These are phyloP conservation scores for Aspiorhynchus laticeps DNA, from an alignment of 2,113 vertebrate species.

Conservation along the genomic window DNA sequence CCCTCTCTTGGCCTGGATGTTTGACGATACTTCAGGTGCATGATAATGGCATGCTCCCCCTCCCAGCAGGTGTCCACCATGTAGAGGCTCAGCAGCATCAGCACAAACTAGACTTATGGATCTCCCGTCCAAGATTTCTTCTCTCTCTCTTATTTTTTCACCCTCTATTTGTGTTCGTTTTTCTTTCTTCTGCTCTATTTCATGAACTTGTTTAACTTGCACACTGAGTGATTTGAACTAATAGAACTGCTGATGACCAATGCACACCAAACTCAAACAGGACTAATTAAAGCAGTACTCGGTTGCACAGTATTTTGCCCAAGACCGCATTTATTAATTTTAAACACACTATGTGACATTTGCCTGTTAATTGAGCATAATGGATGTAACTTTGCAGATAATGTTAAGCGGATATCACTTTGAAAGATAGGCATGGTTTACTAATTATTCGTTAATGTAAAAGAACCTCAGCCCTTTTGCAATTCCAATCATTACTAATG, in stretches of 20 bases:
- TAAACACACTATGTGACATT: background rate
- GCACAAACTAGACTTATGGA: conserved; percentile 17
- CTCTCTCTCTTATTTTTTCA: background rate
- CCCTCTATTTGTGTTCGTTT: background rate
- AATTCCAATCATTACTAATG: conserved; percentile 42
- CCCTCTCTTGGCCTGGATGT: conserved; percentile 25
- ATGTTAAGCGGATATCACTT: background rate
- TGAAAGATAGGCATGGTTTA: background rate
- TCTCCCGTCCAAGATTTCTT: conserved; percentile 12
- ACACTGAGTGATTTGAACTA: background rate
- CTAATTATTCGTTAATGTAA: conserved; percentile 11
- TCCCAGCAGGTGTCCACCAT: conserved; percentile 16
- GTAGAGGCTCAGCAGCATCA: conserved; percentile 20
- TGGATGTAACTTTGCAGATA: background rate
- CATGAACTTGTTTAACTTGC: background rate
- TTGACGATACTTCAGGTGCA: conserved; percentile 53
- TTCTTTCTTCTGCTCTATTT: background rate
- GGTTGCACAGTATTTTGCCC: background rate
- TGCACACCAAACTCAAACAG: background rate
- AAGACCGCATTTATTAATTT: background rate
- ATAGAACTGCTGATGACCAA: background rate
- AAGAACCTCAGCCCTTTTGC: background rate
- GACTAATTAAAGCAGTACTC: background rate
- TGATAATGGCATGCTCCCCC: conserved; percentile 25
- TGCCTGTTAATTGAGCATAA: background rate